Percentiles rank a stretch among this genome's conserved stretches.
Conservation (phyloP, 2,888 invertebrate genomes). For the Sthenelais limicola region DNA sequence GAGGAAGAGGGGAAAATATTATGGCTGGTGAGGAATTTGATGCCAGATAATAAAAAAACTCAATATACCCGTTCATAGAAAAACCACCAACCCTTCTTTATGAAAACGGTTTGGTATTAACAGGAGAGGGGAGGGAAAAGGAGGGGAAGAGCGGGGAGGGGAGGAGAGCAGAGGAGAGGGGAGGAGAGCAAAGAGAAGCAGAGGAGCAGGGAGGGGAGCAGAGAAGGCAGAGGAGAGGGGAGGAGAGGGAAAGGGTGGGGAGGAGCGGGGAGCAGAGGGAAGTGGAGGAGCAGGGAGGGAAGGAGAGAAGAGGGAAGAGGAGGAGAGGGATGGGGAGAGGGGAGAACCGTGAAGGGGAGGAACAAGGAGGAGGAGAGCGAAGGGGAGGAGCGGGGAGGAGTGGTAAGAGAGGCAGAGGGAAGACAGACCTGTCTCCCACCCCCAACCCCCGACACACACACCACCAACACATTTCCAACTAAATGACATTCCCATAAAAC, state of each 20-base stretch:
- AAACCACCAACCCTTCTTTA: too few species aligned
- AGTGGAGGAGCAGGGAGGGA: neutral
- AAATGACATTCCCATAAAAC: neutral
- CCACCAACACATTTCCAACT: neutral
- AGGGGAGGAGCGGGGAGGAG: neutral
- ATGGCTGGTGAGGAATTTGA: too few species aligned
- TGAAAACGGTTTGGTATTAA: too few species aligned
- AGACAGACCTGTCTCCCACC: neutral
- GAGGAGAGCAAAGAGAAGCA: neutral
- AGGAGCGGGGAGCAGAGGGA: neutral
- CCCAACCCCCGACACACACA: neutral
- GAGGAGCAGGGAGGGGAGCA: neutral
- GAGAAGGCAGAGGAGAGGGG: neutral
- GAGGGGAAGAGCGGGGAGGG: neutral
- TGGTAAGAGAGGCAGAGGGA: too few species aligned
- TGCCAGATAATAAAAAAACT: too few species aligned
- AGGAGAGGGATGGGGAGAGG: neutral
- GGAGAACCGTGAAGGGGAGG: neutral
- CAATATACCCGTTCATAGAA: too few species aligned
- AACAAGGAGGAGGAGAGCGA: neutral
- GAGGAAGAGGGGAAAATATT: neutral
- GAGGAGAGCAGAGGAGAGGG: neutral
- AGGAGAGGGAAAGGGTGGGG: neutral
- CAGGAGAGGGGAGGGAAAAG: neutral
- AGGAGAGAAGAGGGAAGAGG: neutral